Evolutionary conservation across 64 coral and sea anemone species (phyloP), one percentile per base, ranked within the genome.

Genomic region (Anthopleura sola): DNA sequence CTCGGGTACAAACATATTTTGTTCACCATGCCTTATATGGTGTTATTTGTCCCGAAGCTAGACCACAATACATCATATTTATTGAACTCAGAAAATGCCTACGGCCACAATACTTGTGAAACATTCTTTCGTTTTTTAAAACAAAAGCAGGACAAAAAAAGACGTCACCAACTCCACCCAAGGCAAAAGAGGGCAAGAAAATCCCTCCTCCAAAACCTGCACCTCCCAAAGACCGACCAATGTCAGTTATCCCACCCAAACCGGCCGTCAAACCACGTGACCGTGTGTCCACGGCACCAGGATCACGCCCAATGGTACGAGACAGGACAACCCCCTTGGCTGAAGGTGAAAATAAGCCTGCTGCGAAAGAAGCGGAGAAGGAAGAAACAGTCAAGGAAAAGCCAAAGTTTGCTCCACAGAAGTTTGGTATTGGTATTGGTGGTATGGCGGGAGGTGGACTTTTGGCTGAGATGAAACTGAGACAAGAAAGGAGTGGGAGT

Each of bases 361-460:
- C 78, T 17, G 14, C 1, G 48, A 83, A 55, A 24, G 84, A 86
- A 44, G 40, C 40, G 40, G 50, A 83, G 82, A 57, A 44, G n/a
- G 75, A 85, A 23, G 82, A 86, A 20, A n/a, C 51, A 51, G 34
- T 19, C 2, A 17, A 68, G 13, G 49, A 37, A 34, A 60, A 48
- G 13, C n/a, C 79, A 13, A 37, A 49, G 23, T 83, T 55, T 20
- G 81, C 75, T 23, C 89, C 89, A 36, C 89, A 84, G 24, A 91
- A 86, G 62, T 91, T 91, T 86, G 89, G 89, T 80, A 75, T 91
- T 55, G 89, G 89, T 15, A 80, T 91, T 28, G 89, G 89, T 6
- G 89, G 89, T n/a, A 37, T 76, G 40, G 89, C 89, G 1, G 89
- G 89, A 3, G 89, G 89, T 68, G 84, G 89, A 18, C 76, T 91